These are phyloP conservation scores for Oryctes rhinoceros DNA, from an alignment of 1,140 invertebrate genomes.

Conservation along the genomic window DNA sequence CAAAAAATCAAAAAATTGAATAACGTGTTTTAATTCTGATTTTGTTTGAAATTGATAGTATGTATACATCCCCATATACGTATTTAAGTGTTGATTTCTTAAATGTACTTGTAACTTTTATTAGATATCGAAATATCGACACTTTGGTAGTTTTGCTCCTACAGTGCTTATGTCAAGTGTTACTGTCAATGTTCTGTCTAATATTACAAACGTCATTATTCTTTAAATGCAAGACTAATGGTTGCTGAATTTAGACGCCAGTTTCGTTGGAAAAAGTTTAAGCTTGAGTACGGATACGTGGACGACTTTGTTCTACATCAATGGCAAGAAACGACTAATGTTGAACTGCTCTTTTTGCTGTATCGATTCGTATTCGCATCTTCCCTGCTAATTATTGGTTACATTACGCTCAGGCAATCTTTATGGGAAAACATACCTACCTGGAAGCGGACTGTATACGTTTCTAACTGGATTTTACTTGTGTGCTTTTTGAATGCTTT, in stretches of 20 bases:
- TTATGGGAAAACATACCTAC: neutral
- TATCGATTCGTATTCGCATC: conserved; percentile 24
- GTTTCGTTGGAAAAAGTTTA: conserved; percentile 23
- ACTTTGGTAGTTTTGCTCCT: too few relatives aligned
- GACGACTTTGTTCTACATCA: conserved; percentile 31
- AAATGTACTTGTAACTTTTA: too few relatives aligned
- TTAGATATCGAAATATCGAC: too few relatives aligned
- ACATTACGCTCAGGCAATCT: neutral
- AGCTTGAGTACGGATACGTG: conserved; percentile 11
- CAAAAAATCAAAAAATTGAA: too few relatives aligned
- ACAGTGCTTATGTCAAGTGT: neutral
- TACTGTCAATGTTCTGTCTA: neutral
- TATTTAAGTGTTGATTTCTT: too few relatives aligned
- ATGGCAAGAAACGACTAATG: conserved; percentile 19
- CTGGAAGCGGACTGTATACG: conserved; percentile 17
- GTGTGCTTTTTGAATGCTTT: conserved; percentile 12
- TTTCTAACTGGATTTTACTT: conserved; percentile 35
- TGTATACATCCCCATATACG: too few relatives aligned
- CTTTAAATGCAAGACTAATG: neutral
- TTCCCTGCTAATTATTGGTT: neutral
- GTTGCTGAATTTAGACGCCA: conserved; percentile 13
- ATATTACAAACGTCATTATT: neutral
- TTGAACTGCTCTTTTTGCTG: neutral
- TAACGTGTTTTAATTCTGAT: too few relatives aligned
- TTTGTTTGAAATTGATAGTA: too few relatives aligned